A percentile compares a stretch with the other conserved stretches of the same genome.
phyloP scores from a whole-genome alignment of 1,140 invertebrate species.

The Apocrypta bakeri region DNA sequence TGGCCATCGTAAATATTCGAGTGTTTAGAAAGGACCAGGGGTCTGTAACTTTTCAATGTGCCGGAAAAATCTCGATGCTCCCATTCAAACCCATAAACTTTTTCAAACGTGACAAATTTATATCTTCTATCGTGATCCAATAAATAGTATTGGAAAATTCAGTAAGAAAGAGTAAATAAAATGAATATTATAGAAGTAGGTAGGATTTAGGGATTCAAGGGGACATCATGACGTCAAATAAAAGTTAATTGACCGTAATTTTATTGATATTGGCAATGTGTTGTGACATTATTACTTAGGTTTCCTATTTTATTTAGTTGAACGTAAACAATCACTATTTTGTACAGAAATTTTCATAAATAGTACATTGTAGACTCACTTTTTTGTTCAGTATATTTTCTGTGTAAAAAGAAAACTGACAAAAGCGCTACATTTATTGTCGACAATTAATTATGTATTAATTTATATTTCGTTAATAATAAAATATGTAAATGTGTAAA shows the following conservation, averaged over 20 bases:
- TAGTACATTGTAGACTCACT: too few species aligned
- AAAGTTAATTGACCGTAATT: slow-evolving; percentile 4
- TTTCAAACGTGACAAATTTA: slow-evolving; percentile 35
- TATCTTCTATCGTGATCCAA: neutral
- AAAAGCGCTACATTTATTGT: too few species aligned
- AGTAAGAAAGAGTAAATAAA: slow-evolving; percentile 26
- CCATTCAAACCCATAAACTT: slow-evolving; percentile 20
- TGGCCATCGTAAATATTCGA: slow-evolving; percentile 45
- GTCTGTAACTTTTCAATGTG: slow-evolving; percentile 22
- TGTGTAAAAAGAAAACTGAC: too few species aligned
- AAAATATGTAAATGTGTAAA: too few species aligned
- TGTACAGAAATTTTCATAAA: too few species aligned
- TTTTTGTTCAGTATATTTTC: too few species aligned
- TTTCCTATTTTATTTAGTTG: too few species aligned
- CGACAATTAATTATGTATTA: too few species aligned
- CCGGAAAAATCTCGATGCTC: neutral
- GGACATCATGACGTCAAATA: neutral
- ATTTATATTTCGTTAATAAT: too few species aligned
- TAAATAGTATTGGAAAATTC: neutral
- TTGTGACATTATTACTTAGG: too few species aligned
- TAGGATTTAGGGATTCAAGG: neutral
- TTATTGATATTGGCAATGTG: neutral
- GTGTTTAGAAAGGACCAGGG: slow-evolving; percentile 46
- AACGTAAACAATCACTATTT: too few species aligned
- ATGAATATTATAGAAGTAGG: slow-evolving; percentile 5